These are phyloP conservation scores for Caenorhabditis brenneri DNA, from an alignment of 1,140 invertebrate species.

Conservation along the genomic window DNA sequence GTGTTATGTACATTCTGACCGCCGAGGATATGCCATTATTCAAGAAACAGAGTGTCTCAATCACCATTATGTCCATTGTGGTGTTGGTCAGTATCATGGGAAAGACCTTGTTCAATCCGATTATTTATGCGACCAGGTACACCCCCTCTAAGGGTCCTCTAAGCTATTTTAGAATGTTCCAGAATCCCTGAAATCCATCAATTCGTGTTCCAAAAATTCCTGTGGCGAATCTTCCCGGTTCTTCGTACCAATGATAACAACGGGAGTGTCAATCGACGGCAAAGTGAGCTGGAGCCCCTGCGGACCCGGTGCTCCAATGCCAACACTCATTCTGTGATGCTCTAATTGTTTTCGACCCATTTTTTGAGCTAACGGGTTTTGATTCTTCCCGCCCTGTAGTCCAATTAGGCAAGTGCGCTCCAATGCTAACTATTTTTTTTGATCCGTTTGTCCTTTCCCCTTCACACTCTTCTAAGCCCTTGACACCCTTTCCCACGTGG, in stretches of 20 bases:
- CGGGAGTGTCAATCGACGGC: background rate
- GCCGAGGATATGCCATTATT: slow-evolving; percentile 49
- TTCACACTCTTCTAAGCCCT: no score
- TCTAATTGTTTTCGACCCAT: background rate
- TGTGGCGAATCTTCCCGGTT: background rate
- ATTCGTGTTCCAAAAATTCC: slow-evolving; percentile 46
- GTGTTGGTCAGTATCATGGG: slow-evolving; percentile 45
- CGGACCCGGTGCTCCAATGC: background rate
- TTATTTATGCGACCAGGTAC: slow-evolving; percentile 54
- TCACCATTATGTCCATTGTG: slow-evolving; percentile 42
- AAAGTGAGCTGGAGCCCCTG: background rate
- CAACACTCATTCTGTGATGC: background rate
- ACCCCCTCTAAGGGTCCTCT: background rate
- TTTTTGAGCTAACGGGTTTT: no score
- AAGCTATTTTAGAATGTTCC: background rate
- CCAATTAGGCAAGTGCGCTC: no score
- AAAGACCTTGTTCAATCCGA: slow-evolving; percentile 52
- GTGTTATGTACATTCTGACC: slow-evolving; percentile 45
- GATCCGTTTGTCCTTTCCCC: no score
- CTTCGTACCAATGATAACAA: background rate
- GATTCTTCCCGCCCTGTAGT: no score
- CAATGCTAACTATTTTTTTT: no score
- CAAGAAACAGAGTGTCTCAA: background rate
- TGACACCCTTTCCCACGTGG: no score
- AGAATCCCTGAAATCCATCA: slow-evolving; percentile 49